A percentile compares a stretch with the other conserved stretches of the same genome.
Evolutionary conservation across 2,888 invertebrate species (phyloP).

Genomic region (Leuctra nigra): DNA sequence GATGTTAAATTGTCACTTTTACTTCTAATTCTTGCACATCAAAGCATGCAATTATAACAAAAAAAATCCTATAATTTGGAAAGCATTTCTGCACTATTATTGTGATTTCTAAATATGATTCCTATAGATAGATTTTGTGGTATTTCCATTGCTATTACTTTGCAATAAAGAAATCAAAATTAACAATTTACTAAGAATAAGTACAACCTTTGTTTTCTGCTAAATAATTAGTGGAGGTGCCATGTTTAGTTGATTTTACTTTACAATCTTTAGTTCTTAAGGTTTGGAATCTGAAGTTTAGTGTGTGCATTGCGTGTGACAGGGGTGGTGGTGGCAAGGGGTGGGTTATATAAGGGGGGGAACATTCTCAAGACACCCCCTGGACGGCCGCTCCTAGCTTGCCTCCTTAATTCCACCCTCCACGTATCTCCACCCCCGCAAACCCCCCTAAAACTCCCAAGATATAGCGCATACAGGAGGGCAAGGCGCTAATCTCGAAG

Average conservation of each 20-base stretch:
- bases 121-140: no score
- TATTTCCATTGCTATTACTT: no score
- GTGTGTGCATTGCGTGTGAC: conserved; percentile 14
- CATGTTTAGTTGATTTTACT: conserved; percentile 2
- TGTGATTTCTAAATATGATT: no score
- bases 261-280: background rate
- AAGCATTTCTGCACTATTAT: no score
- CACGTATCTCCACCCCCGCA: background rate
- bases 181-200: no score
- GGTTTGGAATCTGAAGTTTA: conserved; percentile 6
- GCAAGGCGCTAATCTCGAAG: conserved; percentile 16
- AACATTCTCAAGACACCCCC: conserved; percentile 15
- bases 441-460: background rate
- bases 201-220: background rate
- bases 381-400: conserved; percentile 10
- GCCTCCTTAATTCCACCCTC: conserved; percentile 16
- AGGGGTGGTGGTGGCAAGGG: conserved; percentile 5
- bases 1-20: no score
- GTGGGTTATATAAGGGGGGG: conserved; percentile 2
- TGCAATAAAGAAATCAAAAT: no score
- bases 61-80: no score
- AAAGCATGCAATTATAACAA: no score
- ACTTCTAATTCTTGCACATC: no score
- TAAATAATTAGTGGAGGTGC: background rate
- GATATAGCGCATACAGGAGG: background rate